These are phyloP conservation scores for Syngnathus rostellatus DNA, from an alignment of 2,797 vertebrate genomes.

Conservation along the genomic window DNA sequence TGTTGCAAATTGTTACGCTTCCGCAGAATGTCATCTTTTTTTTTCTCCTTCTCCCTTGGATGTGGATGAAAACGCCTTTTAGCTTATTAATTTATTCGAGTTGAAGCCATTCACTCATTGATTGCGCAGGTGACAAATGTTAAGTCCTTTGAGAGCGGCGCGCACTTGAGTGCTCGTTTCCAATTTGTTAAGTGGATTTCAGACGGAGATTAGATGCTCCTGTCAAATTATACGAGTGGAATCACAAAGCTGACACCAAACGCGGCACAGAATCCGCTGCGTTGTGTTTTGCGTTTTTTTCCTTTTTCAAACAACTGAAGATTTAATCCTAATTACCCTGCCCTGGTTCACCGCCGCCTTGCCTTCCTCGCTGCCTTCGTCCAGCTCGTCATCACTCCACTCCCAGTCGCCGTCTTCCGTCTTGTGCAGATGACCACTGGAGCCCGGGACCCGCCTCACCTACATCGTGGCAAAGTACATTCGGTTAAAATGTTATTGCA, in stretches of 20 bases:
- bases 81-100: not conserved
- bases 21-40: not conserved
- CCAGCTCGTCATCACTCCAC: constrained; percentile 97
- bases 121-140: not conserved
- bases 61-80: not conserved
- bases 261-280: no score
- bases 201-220: not conserved
- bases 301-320: not conserved
- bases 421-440: constrained; percentile 95
- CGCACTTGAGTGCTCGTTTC: not conserved
- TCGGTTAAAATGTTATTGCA: not conserved
- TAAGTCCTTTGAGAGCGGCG: not conserved
- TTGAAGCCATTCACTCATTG: not conserved
- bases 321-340: constrained; percentile 66
- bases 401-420: constrained; percentile 98
- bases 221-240: not conserved
- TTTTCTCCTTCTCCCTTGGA: not conserved
- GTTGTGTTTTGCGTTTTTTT: not conserved
- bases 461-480: constrained; percentile 38
- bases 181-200: constrained; percentile 3
- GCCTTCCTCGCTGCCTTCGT: constrained; percentile 88
- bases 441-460: constrained; percentile 93
- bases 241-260: not conserved
- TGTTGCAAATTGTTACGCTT: not conserved
- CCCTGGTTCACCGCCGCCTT: constrained; percentile 86